A percentile compares a stretch with the other conserved stretches of the same genome.
Conservation (phyloP, 2,888 invertebrate genomes). For the Pilophorus perplexus region DNA sequence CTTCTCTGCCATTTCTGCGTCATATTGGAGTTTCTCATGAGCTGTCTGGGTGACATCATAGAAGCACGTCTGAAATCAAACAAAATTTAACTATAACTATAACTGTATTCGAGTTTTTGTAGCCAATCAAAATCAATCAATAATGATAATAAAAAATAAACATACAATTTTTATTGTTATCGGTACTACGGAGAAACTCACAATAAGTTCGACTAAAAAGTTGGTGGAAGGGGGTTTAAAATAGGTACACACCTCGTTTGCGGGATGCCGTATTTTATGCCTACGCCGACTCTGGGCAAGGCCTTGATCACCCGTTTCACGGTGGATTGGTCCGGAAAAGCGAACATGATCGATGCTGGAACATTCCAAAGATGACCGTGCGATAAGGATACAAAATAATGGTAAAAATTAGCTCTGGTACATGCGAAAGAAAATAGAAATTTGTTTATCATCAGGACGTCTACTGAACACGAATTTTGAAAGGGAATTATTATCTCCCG, state of each 20-base stretch:
- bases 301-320: conserved; percentile 98
- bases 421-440: too few species aligned
- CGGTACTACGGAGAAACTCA: too few species aligned
- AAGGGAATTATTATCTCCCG: background rate
- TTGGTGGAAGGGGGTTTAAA: too few species aligned
- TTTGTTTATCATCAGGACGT: background rate
- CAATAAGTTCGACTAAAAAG: too few species aligned
- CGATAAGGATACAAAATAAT: background rate
- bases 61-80: conserved; percentile 75
- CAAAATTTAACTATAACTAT: too few species aligned
- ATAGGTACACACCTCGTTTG: conserved; percentile 86
- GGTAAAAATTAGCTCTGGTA: conserved; percentile 49
- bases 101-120: too few species aligned
- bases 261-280: conserved; percentile 98
- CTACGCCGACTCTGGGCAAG: conserved; percentile 94
- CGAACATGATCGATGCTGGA: conserved; percentile 96
- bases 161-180: too few species aligned
- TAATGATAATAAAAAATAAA: too few species aligned
- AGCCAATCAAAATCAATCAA: too few species aligned
- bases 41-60: conserved; percentile 96
- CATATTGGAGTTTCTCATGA: conserved; percentile 99
- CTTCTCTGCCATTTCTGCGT: conserved; percentile 98
- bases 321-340: conserved; percentile 93
- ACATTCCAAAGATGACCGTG: too few species aligned
- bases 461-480: background rate